These are phyloP conservation scores for Sebastes itinus DNA, from an alignment of 2,797 vertebrate genomes.

Conservation along the genomic window DNA sequence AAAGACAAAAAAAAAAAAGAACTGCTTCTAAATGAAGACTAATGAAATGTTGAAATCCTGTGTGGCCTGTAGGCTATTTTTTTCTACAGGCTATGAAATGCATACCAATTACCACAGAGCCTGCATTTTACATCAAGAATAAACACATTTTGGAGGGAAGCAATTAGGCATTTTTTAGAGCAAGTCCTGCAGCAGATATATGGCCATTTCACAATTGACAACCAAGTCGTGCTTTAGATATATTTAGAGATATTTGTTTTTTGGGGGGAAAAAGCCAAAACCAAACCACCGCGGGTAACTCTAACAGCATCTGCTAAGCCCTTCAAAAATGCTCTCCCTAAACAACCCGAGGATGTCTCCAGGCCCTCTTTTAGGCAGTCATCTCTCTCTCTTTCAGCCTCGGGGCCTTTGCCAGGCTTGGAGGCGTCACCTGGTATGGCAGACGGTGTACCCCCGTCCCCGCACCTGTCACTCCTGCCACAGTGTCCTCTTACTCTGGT, in stretches of 20 bases:
- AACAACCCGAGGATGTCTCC: not conserved
- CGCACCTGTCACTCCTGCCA: slow-evolving; percentile 56
- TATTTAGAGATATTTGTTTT: not conserved
- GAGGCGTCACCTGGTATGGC: slow-evolving; percentile 58
- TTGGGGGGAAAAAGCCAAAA: not conserved
- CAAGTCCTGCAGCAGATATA: not conserved
- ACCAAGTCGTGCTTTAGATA: not conserved
- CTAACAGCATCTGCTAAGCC: slow-evolving; percentile 11
- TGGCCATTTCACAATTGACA: not conserved
- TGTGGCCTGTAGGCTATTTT: slow-evolving; percentile 14
- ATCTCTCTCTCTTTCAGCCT: slow-evolving; percentile 16
- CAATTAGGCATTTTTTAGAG: slow-evolving; percentile 1
- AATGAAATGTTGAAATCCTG: slow-evolving; percentile 14
- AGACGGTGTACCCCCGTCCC: slow-evolving; percentile 39
- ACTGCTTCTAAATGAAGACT: not conserved
- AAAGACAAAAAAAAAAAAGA: not conserved
- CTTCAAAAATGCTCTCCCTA: not conserved
- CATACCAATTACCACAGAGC: slow-evolving; percentile 1
- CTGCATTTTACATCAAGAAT: slow-evolving; percentile 6
- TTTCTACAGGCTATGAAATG: slow-evolving; percentile 2
- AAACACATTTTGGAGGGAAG: not conserved
- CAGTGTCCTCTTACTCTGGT: slow-evolving; percentile 33
- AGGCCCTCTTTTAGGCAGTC: slow-evolving; percentile 5
- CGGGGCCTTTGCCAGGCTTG: slow-evolving; percentile 38
- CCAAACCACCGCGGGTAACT: not conserved